phyloP scores from a whole-genome alignment of 2,797 vertebrate genomes.

The Gymnothorax javanicus region DNA sequence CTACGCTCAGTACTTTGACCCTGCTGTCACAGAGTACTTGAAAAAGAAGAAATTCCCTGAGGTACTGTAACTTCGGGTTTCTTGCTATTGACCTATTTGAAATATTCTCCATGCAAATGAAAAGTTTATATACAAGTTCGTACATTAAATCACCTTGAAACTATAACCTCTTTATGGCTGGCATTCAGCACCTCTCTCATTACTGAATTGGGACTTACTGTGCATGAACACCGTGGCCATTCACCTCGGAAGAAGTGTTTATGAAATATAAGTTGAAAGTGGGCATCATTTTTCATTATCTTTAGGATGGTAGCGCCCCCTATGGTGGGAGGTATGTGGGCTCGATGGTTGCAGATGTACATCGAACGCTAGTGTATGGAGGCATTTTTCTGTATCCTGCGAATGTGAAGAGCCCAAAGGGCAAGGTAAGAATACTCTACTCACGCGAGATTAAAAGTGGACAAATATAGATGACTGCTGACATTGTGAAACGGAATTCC shows the following conservation, averaged over 20 bases:
- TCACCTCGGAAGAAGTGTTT: neutral
- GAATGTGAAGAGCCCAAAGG: constrained; percentile 90
- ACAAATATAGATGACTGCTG: neutral
- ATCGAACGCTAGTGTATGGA: constrained; percentile 93
- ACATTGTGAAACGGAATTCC: too few species aligned
- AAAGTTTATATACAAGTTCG: neutral
- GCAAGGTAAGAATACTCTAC: constrained; percentile 77
- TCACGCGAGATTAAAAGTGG: neutral
- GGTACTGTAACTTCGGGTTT: constrained; percentile 62
- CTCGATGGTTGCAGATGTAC: constrained; percentile 97
- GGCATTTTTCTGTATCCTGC: constrained; percentile 96
- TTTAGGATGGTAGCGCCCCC: constrained; percentile 85
- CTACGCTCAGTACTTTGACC: constrained; percentile 89
- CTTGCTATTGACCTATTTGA: neutral
- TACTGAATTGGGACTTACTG: neutral
- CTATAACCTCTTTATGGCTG: neutral
- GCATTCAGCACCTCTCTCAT: neutral
- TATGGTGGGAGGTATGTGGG: constrained; percentile 93
- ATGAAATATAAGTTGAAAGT: neutral
- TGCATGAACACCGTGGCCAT: neutral
- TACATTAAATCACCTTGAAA: neutral
- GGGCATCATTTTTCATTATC: constrained; percentile 17
- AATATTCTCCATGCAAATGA: neutral
- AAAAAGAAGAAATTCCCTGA: constrained; percentile 91
- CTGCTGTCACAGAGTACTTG: constrained; percentile 87